Base-by-base conservation (phyloP, 64 coral and sea anemone genomes). In the Montipora cactus region DNA sequence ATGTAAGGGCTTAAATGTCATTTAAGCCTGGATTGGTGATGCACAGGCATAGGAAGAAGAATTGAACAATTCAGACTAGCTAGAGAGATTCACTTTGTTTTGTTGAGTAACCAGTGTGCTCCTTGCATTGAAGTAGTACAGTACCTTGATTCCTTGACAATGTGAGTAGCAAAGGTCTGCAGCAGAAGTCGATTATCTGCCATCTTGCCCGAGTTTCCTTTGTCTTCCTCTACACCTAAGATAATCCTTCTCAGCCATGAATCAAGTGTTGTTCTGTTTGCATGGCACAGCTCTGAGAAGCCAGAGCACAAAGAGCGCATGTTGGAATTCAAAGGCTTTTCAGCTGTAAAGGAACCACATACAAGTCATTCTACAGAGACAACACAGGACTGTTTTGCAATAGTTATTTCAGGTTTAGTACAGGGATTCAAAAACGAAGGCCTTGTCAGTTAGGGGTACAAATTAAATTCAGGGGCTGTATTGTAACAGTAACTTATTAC, bases 161-260 rank as follows among this genome's bases (percentile, higher is more conserved):
- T 88, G 21, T 92, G 85, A 68, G 92, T 94, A 7, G 87, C 89
- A 92, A 99, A 94, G 20, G 95, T 91, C 71, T 96, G 98, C 6
- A 99, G 71, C 3, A 96, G 89, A 13, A 99, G 89, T 62, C 98
- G 91, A 75, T 99, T 99, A 81, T 99, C 98, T n/a, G 98, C 98
- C 98, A 99, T 99, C 59, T 99, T 99, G 44, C 98, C 98, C 18
- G 95, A 96, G 79, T 96, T 99, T 77, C 91, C 98, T 94, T 95
- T 94, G 59, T 99, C 98, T 23, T 90, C 95, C 75, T 96, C 92
- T 5, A 89, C 89, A 18, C 98, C 98, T 48, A 99, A 80, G 22
- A 99, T 90, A 74, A 99, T 94, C 75, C 98, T 94, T 14, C 79
- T 94, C 52, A 99, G 79, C 98, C 98, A 99, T 21, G 88, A 87